Conservation (phyloP, 1,140 invertebrate species). For the Meloidogyne floridensis region DNA sequence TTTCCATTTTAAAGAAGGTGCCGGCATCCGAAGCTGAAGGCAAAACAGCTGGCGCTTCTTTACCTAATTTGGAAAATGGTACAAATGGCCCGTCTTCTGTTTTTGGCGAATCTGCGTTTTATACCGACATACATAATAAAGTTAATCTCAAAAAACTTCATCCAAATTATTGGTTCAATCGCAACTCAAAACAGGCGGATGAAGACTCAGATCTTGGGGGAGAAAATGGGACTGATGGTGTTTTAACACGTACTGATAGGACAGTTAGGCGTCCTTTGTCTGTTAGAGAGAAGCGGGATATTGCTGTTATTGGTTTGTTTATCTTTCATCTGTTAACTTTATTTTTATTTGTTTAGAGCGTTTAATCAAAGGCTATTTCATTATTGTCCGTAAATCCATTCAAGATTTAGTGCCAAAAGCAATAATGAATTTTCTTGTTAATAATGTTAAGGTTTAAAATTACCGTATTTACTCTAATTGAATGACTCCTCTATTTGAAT, state of each 20-base stretch:
- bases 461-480: too few relatives aligned
- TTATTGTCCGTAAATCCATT: conserved; percentile 96
- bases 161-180: conserved; percentile 38
- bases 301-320: conserved; percentile 86
- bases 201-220: neutral
- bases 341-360: conserved; percentile 73
- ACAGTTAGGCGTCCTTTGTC: conserved; percentile 76
- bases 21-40: conserved; percentile 8
- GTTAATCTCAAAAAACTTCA: neutral
- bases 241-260: conserved; percentile 20
- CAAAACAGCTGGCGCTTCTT: neutral
- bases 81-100: neutral
- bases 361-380: conserved; percentile 96
- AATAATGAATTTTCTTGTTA: conserved; percentile 99
- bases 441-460: conserved; percentile 74
- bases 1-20: conserved; percentile 11
- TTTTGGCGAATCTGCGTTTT: neutral
- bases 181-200: conserved; percentile 11
- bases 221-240: neutral
- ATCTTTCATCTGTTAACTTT: neutral
- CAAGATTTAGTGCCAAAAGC: conserved; percentile 98
- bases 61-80: neutral
- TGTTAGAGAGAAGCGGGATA: conserved; percentile 89
- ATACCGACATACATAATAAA: neutral
- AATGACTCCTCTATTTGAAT: too few relatives aligned